A percentile compares a stretch with the other conserved stretches of the same genome.
These are phyloP conservation scores for Heteromurus nitidus DNA, from an alignment of 2,888 invertebrate genomes.

Conservation along the genomic window DNA sequence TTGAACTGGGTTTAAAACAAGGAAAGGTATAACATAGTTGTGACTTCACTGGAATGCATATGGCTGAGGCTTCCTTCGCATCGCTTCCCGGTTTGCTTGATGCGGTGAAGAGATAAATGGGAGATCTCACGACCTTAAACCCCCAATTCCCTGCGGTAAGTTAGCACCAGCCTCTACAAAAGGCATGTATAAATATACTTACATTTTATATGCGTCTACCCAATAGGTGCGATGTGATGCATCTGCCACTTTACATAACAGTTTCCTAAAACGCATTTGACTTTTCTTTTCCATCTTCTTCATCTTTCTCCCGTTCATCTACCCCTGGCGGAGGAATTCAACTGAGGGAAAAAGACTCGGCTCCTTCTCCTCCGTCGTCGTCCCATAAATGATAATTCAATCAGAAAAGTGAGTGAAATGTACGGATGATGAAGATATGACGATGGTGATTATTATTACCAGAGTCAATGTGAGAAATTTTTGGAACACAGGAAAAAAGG, in stretches of 20 bases:
- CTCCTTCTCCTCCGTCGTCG: slow-evolving; percentile 32
- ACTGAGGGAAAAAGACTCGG: background rate
- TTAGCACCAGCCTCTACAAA: slow-evolving; percentile 53
- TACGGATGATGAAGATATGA: slow-evolving; percentile 34
- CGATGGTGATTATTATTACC: slow-evolving; percentile 41
- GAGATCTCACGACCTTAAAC: slow-evolving; percentile 66
- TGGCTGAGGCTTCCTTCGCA: too few species aligned
- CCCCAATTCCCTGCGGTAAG: slow-evolving; percentile 65
- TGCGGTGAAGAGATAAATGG: slow-evolving; percentile 65
- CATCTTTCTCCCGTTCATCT: slow-evolving; percentile 35
- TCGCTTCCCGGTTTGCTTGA: slow-evolving; percentile 31
- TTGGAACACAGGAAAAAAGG: slow-evolving; percentile 24
- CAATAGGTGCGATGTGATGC: too few species aligned
- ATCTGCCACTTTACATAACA: too few species aligned
- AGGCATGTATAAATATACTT: too few species aligned
- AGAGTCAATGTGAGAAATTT: background rate
- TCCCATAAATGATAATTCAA: slow-evolving; percentile 64
- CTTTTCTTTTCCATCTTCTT: slow-evolving; percentile 45
- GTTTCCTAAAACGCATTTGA: too few species aligned
- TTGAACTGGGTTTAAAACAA: slow-evolving; percentile 1
- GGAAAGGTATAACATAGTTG: too few species aligned
- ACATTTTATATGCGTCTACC: slow-evolving; percentile 1
- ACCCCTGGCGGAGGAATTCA: background rate
- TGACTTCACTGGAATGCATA: too few species aligned
- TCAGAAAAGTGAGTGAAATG: slow-evolving; percentile 61